Evolutionary conservation across 2,113 vertebrate species (phyloP).

Genomic region (Menura novaehollandiae): DNA sequence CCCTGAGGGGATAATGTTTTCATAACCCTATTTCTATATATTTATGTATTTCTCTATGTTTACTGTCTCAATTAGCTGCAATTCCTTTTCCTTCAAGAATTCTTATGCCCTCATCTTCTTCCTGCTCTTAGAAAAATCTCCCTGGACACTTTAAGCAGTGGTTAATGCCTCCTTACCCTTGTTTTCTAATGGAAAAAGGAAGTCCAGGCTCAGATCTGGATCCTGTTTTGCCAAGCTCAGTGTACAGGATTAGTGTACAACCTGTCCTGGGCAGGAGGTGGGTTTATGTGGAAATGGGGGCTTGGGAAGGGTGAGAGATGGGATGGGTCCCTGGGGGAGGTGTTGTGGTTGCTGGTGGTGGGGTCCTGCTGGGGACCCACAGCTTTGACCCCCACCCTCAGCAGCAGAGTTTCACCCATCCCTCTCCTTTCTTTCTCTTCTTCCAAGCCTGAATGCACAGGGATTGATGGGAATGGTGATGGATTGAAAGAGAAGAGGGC

Average conservation of each 20-base stretch:
- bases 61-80: neutral
- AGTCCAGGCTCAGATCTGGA: neutral
- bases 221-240: neutral
- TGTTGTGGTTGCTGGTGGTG: accelerated
- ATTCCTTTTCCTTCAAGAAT: neutral
- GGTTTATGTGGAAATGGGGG: too few relatives aligned
- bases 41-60: neutral
- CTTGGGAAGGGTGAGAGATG: neutral
- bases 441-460: accelerated
- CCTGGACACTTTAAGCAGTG: neutral
- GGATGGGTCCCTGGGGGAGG: accelerated
- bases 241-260: accelerated
- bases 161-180: neutral
- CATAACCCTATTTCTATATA: neutral
- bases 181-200: neutral
- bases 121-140: neutral
- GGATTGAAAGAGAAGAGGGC: neutral
- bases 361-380: too few relatives aligned
- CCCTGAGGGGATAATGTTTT: neutral
- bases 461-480: accelerated
- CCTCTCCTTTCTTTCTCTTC: neutral
- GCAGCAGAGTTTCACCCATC: accelerated
- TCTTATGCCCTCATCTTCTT: neutral
- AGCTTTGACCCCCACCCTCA: accelerated
- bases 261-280: neutral